These are phyloP conservation scores for Drosophila pallidifrons DNA, from an alignment of 1,140 invertebrate species.

Conservation along the genomic window DNA sequence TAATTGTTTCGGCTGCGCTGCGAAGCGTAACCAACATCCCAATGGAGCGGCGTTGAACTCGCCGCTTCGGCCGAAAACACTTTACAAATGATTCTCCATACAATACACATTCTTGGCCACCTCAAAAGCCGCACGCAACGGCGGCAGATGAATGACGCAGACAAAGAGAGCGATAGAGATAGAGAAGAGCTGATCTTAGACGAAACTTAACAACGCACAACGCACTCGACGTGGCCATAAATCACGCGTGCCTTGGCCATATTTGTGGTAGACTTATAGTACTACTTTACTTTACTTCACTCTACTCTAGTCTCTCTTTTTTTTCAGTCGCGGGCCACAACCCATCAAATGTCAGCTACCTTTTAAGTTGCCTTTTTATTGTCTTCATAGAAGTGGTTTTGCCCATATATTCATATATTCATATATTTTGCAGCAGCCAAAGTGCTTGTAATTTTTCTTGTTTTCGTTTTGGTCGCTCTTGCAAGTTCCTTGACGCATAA, in stretches of 20 bases:
- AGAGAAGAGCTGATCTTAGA: slow-evolving; percentile 4
- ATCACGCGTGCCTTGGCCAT: slow-evolving; percentile 64
- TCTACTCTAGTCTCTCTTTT: not conserved
- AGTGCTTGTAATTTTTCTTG: slow-evolving; percentile 42
- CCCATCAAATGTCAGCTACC: slow-evolving; percentile 68
- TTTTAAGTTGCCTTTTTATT: slow-evolving; percentile 52
- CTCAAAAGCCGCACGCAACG: slow-evolving; percentile 28
- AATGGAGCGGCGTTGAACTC: slow-evolving; percentile 61
- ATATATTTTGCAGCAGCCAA: slow-evolving; percentile 20
- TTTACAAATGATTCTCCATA: slow-evolving; percentile 41
- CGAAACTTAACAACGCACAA: slow-evolving; percentile 27
- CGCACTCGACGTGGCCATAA: slow-evolving; percentile 57
- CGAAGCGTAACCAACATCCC: slow-evolving; percentile 61
- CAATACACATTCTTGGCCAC: slow-evolving; percentile 52
- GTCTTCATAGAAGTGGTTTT: slow-evolving; percentile 52
- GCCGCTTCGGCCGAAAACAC: slow-evolving; percentile 30
- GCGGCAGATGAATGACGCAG: slow-evolving; percentile 5
- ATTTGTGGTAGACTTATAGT: slow-evolving; percentile 39
- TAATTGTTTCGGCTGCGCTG: slow-evolving; percentile 54
- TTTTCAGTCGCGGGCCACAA: slow-evolving; percentile 43
- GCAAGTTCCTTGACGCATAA: slow-evolving; percentile 39
- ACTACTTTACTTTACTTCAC: not conserved
- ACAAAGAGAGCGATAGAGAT: not conserved
- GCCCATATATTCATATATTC: slow-evolving; percentile 43
- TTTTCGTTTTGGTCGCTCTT: slow-evolving; percentile 3